These are phyloP conservation scores for Drosophila gaucha DNA, from an alignment of 2,888 invertebrate species.

Conservation along the genomic window DNA sequence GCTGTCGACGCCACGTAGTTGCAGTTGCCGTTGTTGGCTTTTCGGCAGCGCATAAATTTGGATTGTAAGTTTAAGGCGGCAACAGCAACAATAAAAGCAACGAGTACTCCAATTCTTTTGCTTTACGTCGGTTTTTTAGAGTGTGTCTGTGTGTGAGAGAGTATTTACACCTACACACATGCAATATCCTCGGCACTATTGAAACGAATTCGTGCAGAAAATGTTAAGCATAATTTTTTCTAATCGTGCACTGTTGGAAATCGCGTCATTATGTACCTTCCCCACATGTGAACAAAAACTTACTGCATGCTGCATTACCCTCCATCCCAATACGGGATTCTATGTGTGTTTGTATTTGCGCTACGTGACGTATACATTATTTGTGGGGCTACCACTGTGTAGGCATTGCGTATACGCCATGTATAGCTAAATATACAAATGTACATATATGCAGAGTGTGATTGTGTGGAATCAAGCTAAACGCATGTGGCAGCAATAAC, in stretches of 20 bases:
- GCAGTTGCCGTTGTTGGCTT: constrained; percentile 45
- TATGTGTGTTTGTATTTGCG: constrained; percentile 69
- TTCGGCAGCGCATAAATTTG: constrained; percentile 76
- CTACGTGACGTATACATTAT: constrained; percentile 79
- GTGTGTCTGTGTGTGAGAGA: constrained; percentile 16
- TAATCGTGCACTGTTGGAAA: constrained; percentile 65
- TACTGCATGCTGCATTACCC: constrained; percentile 20
- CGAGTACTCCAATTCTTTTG: constrained; percentile 62
- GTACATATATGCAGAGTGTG: neutral
- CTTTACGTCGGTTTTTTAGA: constrained; percentile 15
- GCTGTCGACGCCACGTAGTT: constrained; percentile 6
- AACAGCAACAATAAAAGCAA: constrained; percentile 13
- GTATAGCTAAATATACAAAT: constrained; percentile 42
- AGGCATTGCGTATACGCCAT: constrained; percentile 57
- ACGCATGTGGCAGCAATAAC: constrained; percentile 28
- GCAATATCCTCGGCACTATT: constrained; percentile 48
- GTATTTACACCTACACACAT: constrained; percentile 25
- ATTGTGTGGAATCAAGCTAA: constrained; percentile 43
- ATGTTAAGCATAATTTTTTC: constrained; percentile 78
- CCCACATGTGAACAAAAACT: constrained; percentile 29
- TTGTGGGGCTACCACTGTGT: constrained; percentile 39
- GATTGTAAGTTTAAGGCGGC: constrained; percentile 48
- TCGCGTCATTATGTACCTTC: constrained; percentile 50
- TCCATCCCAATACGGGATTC: neutral
- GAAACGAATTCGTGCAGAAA: constrained; percentile 77